A percentile compares a stretch with the other conserved stretches of the same genome.
These are phyloP conservation scores for Rotaria socialis DNA, from an alignment of 2,888 invertebrate genomes.

Conservation along the genomic window DNA sequence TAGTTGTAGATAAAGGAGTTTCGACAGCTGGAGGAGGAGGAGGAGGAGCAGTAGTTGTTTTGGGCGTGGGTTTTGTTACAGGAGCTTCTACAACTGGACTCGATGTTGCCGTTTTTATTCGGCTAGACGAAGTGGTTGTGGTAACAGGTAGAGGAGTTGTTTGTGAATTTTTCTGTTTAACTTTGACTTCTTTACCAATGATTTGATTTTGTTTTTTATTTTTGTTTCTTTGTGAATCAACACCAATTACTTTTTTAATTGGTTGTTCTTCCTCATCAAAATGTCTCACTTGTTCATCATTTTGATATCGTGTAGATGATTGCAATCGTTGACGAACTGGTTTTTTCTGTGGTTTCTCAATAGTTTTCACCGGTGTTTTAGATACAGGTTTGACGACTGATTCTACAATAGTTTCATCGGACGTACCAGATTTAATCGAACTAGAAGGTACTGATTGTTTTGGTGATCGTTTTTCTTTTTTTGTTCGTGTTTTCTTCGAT, in stretches of 20 bases:
- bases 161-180: background rate
- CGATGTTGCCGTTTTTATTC: background rate
- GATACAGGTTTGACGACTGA: background rate
- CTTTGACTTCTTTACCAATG: background rate
- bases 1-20: slow-evolving; percentile 3
- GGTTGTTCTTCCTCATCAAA: background rate
- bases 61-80: background rate
- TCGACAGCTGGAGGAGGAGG: background rate
- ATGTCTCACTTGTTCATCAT: background rate
- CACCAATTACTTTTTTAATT: background rate
- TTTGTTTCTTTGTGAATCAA: background rate
- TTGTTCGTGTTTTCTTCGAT: background rate
- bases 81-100: background rate
- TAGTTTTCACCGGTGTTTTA: background rate
- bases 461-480: background rate
- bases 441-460: background rate
- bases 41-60: too few relatives aligned
- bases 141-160: background rate
- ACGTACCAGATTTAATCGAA: too few relatives aligned
- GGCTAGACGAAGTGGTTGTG: background rate
- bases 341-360: background rate
- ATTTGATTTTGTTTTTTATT: background rate
- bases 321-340: background rate
- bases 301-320: background rate
- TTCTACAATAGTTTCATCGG: background rate